These are phyloP conservation scores for Burhinus bistriatus DNA, from an alignment of 2,113 vertebrate genomes.

Conservation along the genomic window DNA sequence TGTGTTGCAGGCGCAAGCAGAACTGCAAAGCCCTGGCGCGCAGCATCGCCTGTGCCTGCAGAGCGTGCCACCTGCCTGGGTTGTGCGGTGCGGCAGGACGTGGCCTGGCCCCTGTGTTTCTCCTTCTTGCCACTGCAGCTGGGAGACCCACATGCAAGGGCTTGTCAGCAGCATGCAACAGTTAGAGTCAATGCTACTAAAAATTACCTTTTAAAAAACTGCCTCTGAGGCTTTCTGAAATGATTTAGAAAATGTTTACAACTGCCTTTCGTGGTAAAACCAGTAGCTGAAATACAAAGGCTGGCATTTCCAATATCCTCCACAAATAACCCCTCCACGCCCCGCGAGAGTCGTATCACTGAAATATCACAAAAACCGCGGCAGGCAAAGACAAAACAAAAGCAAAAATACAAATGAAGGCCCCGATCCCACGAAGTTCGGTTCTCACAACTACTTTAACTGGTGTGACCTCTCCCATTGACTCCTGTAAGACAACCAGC, in stretches of 20 bases:
- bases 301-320: neutral
- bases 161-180: neutral
- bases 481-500: neutral
- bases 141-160: rapidly evolving
- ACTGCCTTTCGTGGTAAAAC: neutral
- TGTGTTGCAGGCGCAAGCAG: neutral
- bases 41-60: neutral
- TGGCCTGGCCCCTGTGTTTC: neutral
- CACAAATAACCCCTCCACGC: neutral
- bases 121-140: neutral
- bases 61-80: neutral
- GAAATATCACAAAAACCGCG: neutral
- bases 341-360: rapidly evolving
- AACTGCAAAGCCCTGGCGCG: neutral
- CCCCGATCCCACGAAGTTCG: neutral
- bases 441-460: neutral
- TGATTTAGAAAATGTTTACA: neutral
- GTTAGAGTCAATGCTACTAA: neutral
- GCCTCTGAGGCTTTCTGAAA: neutral
- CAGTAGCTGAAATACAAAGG: neutral
- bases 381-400: neutral
- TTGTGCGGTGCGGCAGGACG: neutral
- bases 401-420: neutral
- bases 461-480: neutral
- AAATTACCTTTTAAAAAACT: neutral